phyloP scores from a whole-genome alignment of 1,140 invertebrate species.

The Aphaenogaster floridana region DNA sequence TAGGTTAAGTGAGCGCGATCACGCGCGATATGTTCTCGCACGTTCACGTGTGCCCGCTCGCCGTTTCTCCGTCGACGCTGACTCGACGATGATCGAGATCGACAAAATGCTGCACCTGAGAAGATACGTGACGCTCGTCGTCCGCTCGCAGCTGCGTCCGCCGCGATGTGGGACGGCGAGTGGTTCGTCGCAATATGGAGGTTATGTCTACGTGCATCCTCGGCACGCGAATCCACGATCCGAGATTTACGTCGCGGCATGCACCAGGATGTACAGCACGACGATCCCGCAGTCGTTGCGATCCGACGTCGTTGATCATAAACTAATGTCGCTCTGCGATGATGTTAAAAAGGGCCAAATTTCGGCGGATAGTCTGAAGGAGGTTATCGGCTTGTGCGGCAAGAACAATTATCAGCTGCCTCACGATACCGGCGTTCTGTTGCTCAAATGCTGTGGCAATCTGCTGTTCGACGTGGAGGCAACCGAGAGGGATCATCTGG shows the following conservation, averaged over 20 bases:
- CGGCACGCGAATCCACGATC: background rate
- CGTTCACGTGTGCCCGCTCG: background rate
- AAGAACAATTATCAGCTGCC: background rate
- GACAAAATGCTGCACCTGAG: constrained; percentile 22
- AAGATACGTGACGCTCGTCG: background rate
- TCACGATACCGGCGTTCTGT: background rate
- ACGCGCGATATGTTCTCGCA: background rate
- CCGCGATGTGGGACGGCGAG: background rate
- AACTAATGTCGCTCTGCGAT: constrained; percentile 26
- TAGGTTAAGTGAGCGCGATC: background rate
- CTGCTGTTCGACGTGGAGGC: constrained; percentile 26
- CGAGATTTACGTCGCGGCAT: background rate
- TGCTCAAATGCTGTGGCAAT: constrained; percentile 71
- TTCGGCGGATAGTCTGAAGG: background rate
- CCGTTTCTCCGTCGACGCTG: background rate
- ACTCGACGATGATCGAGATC: background rate
- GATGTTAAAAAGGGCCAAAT: background rate
- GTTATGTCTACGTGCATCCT: constrained; percentile 35
- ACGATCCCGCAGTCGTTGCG: background rate
- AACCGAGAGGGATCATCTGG: constrained; percentile 39
- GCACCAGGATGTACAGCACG: background rate
- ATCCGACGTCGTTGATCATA: constrained; percentile 26
- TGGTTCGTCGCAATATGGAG: background rate
- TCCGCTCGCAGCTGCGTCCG: background rate
- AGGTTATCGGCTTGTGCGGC: constrained; percentile 12